Evolutionary conservation across 2,888 invertebrate genomes (phyloP).

Genomic region (Lissocephala sabroskyi): DNA sequence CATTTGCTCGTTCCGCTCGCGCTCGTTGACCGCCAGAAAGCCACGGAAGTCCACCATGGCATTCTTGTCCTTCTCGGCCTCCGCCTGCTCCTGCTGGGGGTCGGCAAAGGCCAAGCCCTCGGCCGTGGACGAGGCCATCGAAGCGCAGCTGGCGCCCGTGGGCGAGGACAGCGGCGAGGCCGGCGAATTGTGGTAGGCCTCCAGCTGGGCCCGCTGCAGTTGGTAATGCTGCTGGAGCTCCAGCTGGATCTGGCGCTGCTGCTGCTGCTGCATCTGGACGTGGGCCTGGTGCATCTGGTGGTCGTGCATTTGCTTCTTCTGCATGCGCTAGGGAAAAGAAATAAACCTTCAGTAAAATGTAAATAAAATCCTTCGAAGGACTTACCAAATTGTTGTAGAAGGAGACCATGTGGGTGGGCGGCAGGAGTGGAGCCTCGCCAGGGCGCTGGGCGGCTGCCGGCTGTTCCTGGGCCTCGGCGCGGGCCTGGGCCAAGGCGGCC

Average conservation of each 20-base stretch:
- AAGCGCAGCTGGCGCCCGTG: conserved; percentile 36
- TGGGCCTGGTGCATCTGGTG: conserved; percentile 5
- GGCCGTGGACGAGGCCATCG: not conserved
- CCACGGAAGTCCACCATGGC: conserved; percentile 50
- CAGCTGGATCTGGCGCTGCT: conserved; percentile 41
- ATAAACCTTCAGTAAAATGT: too few species aligned
- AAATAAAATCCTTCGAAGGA: conserved; percentile 24
- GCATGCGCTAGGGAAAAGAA: conserved; percentile 11
- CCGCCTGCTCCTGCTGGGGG: conserved; percentile 29
- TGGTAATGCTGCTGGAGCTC: conserved; percentile 65
- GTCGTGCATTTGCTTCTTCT: too few species aligned
- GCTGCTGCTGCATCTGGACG: conserved; percentile 46
- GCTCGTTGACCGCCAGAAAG: conserved; percentile 46
- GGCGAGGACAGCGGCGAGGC: conserved; percentile 67
- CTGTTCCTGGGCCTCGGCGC: conserved; percentile 36
- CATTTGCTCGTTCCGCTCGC: conserved; percentile 32
- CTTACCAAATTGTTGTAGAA: conserved; percentile 71
- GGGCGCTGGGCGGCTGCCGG: conserved; percentile 21
- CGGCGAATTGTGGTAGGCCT: conserved; percentile 64
- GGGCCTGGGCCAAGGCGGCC: conserved; percentile 68
- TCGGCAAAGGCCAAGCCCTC: conserved; percentile 25
- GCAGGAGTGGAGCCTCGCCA: conserved; percentile 51
- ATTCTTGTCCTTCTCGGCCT: conserved; percentile 37
- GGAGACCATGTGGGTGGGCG: conserved; percentile 72
- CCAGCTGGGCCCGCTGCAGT: conserved; percentile 35